A percentile compares a stretch with the other conserved stretches of the same genome.
These are phyloP conservation scores for Cabera pusaria DNA, from an alignment of 2,888 invertebrate genomes.

Conservation along the genomic window DNA sequence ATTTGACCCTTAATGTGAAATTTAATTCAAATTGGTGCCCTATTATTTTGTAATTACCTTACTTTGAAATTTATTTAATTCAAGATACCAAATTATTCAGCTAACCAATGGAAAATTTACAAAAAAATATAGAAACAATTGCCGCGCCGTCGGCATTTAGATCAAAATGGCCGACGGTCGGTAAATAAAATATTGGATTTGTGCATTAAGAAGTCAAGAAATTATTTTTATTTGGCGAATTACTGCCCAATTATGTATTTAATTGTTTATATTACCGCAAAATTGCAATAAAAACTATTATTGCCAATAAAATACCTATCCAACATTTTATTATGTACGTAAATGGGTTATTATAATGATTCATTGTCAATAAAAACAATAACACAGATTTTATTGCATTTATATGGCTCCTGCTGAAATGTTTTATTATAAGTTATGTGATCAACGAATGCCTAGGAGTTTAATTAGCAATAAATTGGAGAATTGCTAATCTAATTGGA, in stretches of 20 bases:
- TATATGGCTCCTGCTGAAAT: conserved; percentile 42
- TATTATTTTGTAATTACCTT: too few species aligned
- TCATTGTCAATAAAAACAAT: conserved; percentile 51
- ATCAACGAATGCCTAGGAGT: conserved; percentile 30
- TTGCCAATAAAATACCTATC: conserved; percentile 30
- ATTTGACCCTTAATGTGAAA: too few species aligned
- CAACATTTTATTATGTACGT: conserved; percentile 32
- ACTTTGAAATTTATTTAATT: too few species aligned
- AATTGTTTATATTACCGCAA: conserved; percentile 20
- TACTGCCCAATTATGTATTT: conserved; percentile 19
- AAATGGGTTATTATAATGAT: conserved; percentile 40
- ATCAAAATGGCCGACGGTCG: conserved; percentile 17
- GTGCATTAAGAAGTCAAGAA: conserved; percentile 7
- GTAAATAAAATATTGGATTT: conserved; percentile 6
- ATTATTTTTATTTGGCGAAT: conserved; percentile 14
- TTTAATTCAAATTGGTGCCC: too few species aligned
- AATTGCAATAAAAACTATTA: conserved; percentile 30
- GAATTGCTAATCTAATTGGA: conserved; percentile 41
- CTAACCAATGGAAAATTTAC: too few species aligned
- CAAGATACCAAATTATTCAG: too few species aligned
- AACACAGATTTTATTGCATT: conserved; percentile 52
- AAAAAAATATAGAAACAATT: too few species aligned
- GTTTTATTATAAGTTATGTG: conserved; percentile 44
- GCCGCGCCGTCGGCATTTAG: conserved; percentile 1
- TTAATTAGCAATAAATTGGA: conserved; percentile 37